A percentile compares a stretch with the other conserved stretches of the same genome.
Conservation (phyloP, 30 jellyfish, hydroid and myxozoan species). For the Aurelia sp. region DNA sequence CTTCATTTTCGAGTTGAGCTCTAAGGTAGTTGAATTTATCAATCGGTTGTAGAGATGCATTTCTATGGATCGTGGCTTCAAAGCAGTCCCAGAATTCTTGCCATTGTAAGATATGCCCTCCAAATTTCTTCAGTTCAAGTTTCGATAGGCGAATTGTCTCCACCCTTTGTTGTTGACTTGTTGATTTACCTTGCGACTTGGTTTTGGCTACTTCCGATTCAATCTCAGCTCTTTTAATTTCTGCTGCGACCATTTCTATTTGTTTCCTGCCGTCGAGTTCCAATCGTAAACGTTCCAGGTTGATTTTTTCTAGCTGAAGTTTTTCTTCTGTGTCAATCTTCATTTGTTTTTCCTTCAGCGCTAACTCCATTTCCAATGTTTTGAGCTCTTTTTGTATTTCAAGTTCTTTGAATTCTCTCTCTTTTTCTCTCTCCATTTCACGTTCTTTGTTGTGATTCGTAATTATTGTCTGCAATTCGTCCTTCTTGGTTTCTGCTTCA, state of each 20-base stretch:
- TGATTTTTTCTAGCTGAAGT: background rate
- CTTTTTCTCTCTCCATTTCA: no score
- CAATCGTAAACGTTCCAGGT: background rate
- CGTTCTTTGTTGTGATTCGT: conserved; percentile 13
- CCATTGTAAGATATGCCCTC: no score
- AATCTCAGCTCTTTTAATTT: no score
- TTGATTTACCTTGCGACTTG: no score
- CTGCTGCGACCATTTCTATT: background rate
- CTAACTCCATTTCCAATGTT: conserved; percentile 1
- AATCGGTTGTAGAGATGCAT: conserved; percentile 15
- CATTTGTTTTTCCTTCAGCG: background rate
- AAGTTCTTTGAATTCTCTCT: background rate
- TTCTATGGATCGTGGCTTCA: conserved; percentile 56
- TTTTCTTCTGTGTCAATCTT: background rate
- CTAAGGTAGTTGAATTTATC: conserved; percentile 49
- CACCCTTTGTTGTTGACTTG: no score
- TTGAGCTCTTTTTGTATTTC: background rate
- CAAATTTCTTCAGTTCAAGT: conserved; percentile 20
- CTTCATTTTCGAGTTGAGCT: conserved; percentile 43
- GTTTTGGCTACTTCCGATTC: no score
- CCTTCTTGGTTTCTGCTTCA: background rate
- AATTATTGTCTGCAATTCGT: conserved; percentile 18
- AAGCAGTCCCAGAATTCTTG: conserved; percentile 60
- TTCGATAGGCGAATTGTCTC: conserved; percentile 26
- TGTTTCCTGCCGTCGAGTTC: background rate